These are phyloP conservation scores for Ophiothrix spiculata DNA, from an alignment of 35 echinoderm and acorn worm genomes.

Conservation along the genomic window DNA sequence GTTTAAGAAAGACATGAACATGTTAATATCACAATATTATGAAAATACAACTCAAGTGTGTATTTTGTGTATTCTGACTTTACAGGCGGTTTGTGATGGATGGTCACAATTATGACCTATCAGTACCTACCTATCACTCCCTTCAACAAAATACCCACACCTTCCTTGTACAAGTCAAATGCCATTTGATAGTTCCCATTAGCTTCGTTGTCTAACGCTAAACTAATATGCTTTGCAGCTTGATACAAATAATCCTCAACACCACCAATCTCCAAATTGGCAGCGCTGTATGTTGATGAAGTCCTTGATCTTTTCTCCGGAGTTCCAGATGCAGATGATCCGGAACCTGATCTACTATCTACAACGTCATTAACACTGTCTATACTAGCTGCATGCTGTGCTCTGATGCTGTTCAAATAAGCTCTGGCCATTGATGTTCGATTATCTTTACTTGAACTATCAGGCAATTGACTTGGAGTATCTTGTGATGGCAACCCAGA, in stretches of 20 bases:
- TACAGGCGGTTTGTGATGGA: too few relatives aligned
- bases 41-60: too few relatives aligned
- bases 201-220: slow-evolving; percentile 87
- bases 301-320: background rate
- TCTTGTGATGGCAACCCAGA: slow-evolving; percentile 5
- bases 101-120: too few relatives aligned
- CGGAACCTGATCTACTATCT: slow-evolving; percentile 24
- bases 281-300: slow-evolving; percentile 48
- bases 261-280: slow-evolving; percentile 69
- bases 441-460: background rate
- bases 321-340: too few relatives aligned
- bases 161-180: slow-evolving; percentile 93
- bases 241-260: slow-evolving; percentile 92
- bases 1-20: too few relatives aligned
- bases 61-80: too few relatives aligned
- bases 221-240: slow-evolving; percentile 68
- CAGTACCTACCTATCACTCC: slow-evolving; percentile 78
- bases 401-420: slow-evolving; percentile 72
- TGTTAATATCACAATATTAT: too few relatives aligned
- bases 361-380: slow-evolving; percentile 57
- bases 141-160: slow-evolving; percentile 81
- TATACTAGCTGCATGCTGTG: slow-evolving; percentile 82
- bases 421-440: slow-evolving; percentile 80
- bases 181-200: slow-evolving; percentile 79
- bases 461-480: too few relatives aligned